phyloP scores from a whole-genome alignment of 2,113 vertebrate genomes.

The Gobius niger region DNA sequence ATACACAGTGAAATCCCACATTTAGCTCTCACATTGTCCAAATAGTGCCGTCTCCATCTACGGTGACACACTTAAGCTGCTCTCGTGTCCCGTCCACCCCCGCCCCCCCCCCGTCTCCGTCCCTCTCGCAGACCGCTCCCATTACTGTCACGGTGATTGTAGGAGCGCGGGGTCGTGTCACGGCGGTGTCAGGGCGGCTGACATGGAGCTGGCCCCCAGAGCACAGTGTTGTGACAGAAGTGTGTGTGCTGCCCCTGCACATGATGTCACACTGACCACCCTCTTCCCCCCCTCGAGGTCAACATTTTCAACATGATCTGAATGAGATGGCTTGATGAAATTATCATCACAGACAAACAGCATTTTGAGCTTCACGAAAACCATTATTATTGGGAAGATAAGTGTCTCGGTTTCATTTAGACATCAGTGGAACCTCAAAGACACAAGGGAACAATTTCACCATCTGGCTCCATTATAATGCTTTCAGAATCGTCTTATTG shows the following conservation, averaged over 20 bases:
- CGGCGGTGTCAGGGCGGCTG: slow-evolving; percentile 44
- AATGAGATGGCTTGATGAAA: slow-evolving; percentile 7
- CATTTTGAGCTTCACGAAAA: no score
- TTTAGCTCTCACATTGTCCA: background rate
- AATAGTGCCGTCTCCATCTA: slow-evolving; percentile 9
- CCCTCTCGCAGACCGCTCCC: slow-evolving; percentile 36
- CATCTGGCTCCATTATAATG: no score
- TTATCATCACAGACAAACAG: background rate
- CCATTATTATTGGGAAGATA: no score
- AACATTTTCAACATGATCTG: slow-evolving; percentile 23
- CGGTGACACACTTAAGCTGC: background rate
- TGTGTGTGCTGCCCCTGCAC: slow-evolving; percentile 40
- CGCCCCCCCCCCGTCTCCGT: background rate
- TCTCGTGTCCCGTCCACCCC: background rate
- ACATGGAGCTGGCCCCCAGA: slow-evolving; percentile 27
- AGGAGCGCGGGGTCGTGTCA: slow-evolving; percentile 47
- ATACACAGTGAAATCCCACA: background rate
- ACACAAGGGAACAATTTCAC: no score
- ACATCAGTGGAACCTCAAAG: no score
- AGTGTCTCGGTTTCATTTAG: no score
- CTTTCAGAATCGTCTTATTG: no score
- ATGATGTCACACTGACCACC: slow-evolving; percentile 51
- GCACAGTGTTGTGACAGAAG: slow-evolving; percentile 55
- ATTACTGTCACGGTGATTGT: slow-evolving; percentile 54
- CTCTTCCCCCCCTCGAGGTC: slow-evolving; percentile 7